Evolutionary conservation across 1,140 invertebrate species (phyloP).

Genomic region (Trinorchestia longiramus): DNA sequence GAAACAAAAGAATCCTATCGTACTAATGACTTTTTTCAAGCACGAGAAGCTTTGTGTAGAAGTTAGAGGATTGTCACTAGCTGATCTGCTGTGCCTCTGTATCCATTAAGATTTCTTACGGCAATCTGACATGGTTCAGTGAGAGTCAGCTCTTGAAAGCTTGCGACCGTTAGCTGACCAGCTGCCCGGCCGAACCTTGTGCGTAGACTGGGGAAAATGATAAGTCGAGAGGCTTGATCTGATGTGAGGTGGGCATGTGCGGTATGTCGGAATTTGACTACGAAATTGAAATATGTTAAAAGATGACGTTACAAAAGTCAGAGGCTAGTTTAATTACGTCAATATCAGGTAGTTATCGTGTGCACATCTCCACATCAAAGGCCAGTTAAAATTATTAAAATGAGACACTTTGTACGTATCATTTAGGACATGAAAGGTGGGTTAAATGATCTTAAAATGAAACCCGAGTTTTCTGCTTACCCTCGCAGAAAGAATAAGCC

Average conservation of each 20-base stretch:
- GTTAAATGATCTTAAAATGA: not conserved
- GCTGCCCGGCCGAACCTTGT: not conserved
- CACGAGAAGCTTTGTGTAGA: not conserved
- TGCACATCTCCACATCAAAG: not conserved
- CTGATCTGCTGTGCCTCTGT: not conserved
- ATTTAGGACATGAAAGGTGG: not conserved
- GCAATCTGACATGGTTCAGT: not conserved
- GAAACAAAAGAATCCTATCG: not conserved
- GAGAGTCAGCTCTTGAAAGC: not conserved
- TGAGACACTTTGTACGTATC: too few species aligned
- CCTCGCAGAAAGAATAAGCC: too few species aligned
- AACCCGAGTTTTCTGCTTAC: not conserved
- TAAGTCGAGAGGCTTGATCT: not conserved
- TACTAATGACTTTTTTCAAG: not conserved
- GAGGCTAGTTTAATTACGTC: not conserved
- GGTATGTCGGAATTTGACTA: not conserved
- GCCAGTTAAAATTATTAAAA: too few species aligned
- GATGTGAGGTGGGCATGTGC: not conserved
- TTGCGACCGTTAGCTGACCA: not conserved
- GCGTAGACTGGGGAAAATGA: not conserved
- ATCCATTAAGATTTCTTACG: conserved; percentile 31
- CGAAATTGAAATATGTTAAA: not conserved
- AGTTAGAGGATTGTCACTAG: not conserved
- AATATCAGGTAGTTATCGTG: not conserved
- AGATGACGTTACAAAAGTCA: not conserved